These are phyloP conservation scores for Lasiurus borealis DNA, from an alignment of 2,113 vertebrate species.

Conservation along the genomic window DNA sequence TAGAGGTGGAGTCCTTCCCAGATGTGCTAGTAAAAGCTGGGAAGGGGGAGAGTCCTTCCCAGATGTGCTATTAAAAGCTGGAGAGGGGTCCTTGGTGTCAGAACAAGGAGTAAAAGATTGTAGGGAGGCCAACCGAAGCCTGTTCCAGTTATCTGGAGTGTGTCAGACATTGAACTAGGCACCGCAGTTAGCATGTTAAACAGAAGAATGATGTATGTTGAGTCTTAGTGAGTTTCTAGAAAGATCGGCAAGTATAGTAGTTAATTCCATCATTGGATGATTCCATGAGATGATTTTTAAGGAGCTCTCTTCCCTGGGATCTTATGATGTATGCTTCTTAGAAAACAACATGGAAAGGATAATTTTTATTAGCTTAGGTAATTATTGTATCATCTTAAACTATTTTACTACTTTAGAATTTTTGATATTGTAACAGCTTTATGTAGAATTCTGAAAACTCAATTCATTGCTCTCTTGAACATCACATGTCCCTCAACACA, in stretches of 20 bases:
- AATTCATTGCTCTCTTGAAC: constrained; percentile 14
- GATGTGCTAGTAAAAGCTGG: not conserved
- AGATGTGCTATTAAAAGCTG: not conserved
- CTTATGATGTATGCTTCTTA: constrained; percentile 33
- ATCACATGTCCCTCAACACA: not conserved
- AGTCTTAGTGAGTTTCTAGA: not conserved
- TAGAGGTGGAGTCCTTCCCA: not conserved
- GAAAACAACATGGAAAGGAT: constrained; percentile 30
- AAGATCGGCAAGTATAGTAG: not conserved
- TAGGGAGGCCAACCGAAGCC: not conserved
- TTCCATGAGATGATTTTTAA: constrained; percentile 18
- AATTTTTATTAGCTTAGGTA: constrained; percentile 28
- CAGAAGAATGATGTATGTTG: not conserved
- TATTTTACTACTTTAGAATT: constrained; percentile 19
- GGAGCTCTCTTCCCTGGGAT: constrained; percentile 34
- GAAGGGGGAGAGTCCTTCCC: not conserved
- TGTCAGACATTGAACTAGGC: not conserved
- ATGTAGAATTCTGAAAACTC: constrained; percentile 8
- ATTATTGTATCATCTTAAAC: constrained; percentile 41
- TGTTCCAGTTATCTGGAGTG: not conserved
- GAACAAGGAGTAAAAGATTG: not conserved
- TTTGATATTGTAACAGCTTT: constrained; percentile 30
- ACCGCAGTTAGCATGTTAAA: not conserved
- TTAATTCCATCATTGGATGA: not conserved
- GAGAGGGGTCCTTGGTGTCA: not conserved